Base-by-base conservation (phyloP, 2,113 vertebrate species). In the Scartelaos histophorus region DNA sequence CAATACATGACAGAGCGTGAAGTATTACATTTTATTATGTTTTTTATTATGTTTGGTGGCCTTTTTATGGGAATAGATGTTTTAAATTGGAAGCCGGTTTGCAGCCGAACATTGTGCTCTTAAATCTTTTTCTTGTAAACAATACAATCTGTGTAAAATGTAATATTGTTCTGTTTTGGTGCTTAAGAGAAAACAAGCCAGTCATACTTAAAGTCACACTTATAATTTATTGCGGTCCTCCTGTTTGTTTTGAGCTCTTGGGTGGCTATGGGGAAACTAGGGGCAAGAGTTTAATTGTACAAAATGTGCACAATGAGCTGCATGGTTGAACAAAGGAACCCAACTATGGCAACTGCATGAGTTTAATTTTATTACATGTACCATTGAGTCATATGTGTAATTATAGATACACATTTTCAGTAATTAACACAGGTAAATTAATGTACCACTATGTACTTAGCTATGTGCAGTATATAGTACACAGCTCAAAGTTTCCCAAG, bases 131-230 rank as follows among this genome's bases (percentile, higher is more conserved):
- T 67, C 17, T 77, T 67, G 68, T 76, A 57, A 77, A 75, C 68
- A 71, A 70, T 29, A 80, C 38, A 74, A 81, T 22, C 16, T 78
- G 29, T 78, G 38, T n/a, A 54, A 38, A 75, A 79, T 75, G 22
- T 65, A 57, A 67, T 34, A 66, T 75, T 70, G 25, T 46, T 80
- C 49, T 68, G 47, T 76, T 88, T 78, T 75, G 58, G 75, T 76
- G 57, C 66, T 71, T 53, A 66, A 21, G 45, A 66, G 53, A 82
- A 76, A 83, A 81, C 29, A 74, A 85, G 74, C 60, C 54, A 65
- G 38, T 74, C 81, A 70, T 2, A 38, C 75, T 76, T 82, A 56
- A 79, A 15, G 12, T 58, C 22, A 25, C 4, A 22, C 24, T 25
- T 58, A 7, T 24, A 15, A 15, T 25, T 25, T 25, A 24, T 58